phyloP scores from a whole-genome alignment of 2,797 vertebrate genomes.

The Peromyscus nudipes region DNA sequence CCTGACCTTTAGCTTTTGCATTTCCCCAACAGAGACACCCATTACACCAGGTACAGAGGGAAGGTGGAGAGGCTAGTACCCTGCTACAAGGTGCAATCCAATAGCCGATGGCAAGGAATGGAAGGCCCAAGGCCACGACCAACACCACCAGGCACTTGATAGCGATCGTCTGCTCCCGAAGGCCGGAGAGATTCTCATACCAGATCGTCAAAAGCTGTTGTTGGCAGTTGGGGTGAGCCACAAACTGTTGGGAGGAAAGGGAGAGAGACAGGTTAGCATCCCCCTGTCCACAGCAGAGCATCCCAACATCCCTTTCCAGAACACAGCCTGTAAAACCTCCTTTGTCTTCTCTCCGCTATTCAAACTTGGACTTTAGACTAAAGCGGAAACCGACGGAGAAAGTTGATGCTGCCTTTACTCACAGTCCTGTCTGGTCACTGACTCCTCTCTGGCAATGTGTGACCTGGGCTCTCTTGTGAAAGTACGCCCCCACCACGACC shows the following conservation, averaged over 20 bases:
- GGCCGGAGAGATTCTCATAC: conserved; percentile 94
- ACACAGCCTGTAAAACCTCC: neutral
- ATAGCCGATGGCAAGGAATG: conserved; percentile 93
- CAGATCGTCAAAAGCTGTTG: conserved; percentile 95
- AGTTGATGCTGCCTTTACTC: neutral
- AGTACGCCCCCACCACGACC: neutral
- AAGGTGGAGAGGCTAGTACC: conserved; percentile 87
- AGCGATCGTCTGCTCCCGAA: conserved; percentile 92
- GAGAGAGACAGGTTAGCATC: conserved; percentile 66
- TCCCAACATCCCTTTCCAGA: neutral
- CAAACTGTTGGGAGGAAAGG: conserved; percentile 89
- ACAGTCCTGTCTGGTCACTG: neutral
- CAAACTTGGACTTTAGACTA: neutral
- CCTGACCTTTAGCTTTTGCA: neutral
- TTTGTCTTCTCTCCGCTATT: neutral
- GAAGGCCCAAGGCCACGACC: conserved; percentile 93
- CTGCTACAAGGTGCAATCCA: conserved; percentile 95
- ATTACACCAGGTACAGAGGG: neutral
- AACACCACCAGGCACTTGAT: conserved; percentile 95
- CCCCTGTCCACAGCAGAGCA: neutral
- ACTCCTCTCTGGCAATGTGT: neutral
- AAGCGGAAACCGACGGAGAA: neutral
- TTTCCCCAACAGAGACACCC: neutral
- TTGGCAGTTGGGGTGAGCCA: conserved; percentile 95
- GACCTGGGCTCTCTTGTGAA: neutral